Base-by-base conservation (phyloP, 2,888 invertebrate genomes). In the Opisthograptis luteolata region DNA sequence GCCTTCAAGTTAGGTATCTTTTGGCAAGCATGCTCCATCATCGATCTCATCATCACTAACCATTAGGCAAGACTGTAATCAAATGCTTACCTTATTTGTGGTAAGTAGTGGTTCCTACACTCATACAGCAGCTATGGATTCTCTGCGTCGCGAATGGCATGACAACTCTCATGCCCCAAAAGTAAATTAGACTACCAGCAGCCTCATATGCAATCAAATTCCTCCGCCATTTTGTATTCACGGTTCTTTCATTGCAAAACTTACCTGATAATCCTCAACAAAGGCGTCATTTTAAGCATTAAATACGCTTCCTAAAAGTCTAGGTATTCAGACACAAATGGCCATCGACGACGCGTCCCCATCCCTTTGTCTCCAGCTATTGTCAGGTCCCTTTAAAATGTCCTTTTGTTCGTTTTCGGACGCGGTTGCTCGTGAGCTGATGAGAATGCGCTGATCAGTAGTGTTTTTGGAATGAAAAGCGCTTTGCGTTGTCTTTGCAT, bases 391-490 rank as follows among this genome's bases (percentile, higher is more conserved):
- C 13, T 19, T 42, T 25, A 13, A 37, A 22, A 37, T 13, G 32
- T 30, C n/a, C 22, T 53, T 44, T 46, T 47, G 54, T 44, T 37
- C 22, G 8, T 49, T 54, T 60, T 57, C 42, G 45, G 46, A 44
- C 45, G 32, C 17, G 19, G 24, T 27, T 17, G 31, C 44, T 50
- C 46, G 40, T 27, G 25, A 28, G 25, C 24, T 36, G 47, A 44
- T 48, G 45, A 35, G 32, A 32, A 47, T 36, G 30, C 17, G 7
- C 14, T 2, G 10, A 22, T 30, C 25, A 13, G 19, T 6, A 24
- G 2, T 31, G 42, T 17, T 39, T 37, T 19, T 5, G n/a, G 24
- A 12, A 31, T 30, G 8, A 14, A 32, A 24, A 36, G 9, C 9
- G 22, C 14, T 36, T 36, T 14, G 22, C 25, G n/a, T 22, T 22